These are phyloP conservation scores for Barypeithes pellucidus DNA, from an alignment of 2,888 invertebrate genomes.

Conservation along the genomic window DNA sequence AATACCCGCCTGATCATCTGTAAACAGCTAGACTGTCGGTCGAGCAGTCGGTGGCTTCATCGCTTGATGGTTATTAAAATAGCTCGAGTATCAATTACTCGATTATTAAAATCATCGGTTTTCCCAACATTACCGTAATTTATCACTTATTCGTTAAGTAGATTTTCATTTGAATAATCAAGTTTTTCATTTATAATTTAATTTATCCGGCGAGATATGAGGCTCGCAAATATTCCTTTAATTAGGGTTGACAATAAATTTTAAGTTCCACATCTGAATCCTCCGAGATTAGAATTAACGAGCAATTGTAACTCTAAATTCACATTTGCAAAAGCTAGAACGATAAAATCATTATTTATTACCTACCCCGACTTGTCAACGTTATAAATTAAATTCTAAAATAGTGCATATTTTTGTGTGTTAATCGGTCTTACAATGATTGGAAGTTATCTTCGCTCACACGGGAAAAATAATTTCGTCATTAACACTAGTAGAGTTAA, in stretches of 20 bases:
- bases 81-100: too few species aligned
- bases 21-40: too few species aligned
- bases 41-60: too few species aligned
- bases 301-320: constrained; percentile 25
- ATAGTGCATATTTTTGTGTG: background rate
- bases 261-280: constrained; percentile 39
- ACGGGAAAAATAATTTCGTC: too few species aligned
- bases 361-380: constrained; percentile 1
- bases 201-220: constrained; percentile 6
- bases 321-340: constrained; percentile 28
- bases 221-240: constrained; percentile 28
- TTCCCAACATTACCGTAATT: background rate
- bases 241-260: constrained; percentile 39
- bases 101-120: too few species aligned
- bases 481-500: too few species aligned
- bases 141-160: background rate
- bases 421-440: background rate
- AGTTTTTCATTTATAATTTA: constrained; percentile 12
- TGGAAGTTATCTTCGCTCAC: background rate
- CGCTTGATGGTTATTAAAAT: too few species aligned
- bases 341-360: constrained; percentile 37
- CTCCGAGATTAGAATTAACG: constrained; percentile 37
- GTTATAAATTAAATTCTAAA: constrained; percentile 6
- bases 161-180: background rate
- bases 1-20: too few species aligned